Evolutionary conservation across 2,888 invertebrate genomes (phyloP).

Genomic region (Drosophila mimetica): DNA sequence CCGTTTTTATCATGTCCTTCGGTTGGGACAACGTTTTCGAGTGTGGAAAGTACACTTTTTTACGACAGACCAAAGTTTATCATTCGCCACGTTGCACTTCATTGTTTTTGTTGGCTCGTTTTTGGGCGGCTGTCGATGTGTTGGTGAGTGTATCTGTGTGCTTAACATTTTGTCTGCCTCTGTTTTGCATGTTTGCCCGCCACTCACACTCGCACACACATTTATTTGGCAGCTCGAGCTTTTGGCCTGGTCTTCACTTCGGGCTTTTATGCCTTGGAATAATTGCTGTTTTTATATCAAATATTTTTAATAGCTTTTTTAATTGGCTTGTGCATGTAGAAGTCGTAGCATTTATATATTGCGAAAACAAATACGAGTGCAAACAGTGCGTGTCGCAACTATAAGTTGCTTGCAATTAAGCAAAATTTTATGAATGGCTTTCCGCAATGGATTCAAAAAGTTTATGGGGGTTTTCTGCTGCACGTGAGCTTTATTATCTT

Average conservation of each 20-base stretch:
- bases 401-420: conserved; percentile 12
- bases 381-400: conserved; percentile 31
- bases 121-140: conserved; percentile 15
- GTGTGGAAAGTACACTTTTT: conserved; percentile 58
- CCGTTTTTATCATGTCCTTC: conserved; percentile 23
- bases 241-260: conserved; percentile 21
- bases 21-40: conserved; percentile 46
- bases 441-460: not conserved
- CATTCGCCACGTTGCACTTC: conserved; percentile 73
- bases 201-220: conserved; percentile 12
- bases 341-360: conserved; percentile 42
- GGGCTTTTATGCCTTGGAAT: conserved; percentile 56
- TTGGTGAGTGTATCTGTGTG: conserved; percentile 40
- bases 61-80: conserved; percentile 79
- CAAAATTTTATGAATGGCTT: conserved; percentile 2
- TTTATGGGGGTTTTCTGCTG: not conserved
- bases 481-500: not conserved
- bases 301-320: conserved; percentile 69
- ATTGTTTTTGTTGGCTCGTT: conserved; percentile 61
- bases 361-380: conserved; percentile 18
- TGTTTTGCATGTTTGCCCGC: conserved; percentile 60
- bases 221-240: conserved; percentile 24
- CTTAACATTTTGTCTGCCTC: conserved; percentile 43
- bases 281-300: conserved; percentile 72
- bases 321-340: conserved; percentile 54